These are phyloP conservation scores for Aurelia sp. DNA, from an alignment of 30 jellyfish, hydroid and myxozoan genomes.

Conservation along the genomic window DNA sequence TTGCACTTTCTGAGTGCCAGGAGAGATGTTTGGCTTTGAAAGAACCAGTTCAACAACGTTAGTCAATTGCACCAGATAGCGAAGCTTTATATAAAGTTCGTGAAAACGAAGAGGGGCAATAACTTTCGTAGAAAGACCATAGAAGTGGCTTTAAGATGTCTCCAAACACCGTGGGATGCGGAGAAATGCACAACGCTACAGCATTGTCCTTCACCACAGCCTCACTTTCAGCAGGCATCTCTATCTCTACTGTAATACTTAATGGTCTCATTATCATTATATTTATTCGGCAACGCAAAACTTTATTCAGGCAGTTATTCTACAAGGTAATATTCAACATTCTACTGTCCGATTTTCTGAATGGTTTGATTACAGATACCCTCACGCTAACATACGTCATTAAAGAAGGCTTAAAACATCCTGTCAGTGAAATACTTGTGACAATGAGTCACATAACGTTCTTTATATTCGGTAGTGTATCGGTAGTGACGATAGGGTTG, in stretches of 20 bases:
- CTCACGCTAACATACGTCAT: conserved; percentile 46
- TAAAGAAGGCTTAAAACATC: conserved; percentile 55
- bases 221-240: conserved; percentile 32
- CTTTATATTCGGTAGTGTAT: conserved; percentile 65
- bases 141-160: conserved; percentile 13
- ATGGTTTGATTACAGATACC: conserved; percentile 63
- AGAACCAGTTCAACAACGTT: too few relatives aligned
- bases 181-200: conserved; percentile 20
- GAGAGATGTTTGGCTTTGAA: too few relatives aligned
- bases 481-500: conserved; percentile 64
- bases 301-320: conserved; percentile 28
- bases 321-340: conserved; percentile 67
- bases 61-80: too few relatives aligned
- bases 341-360: conserved; percentile 48
- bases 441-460: conserved; percentile 50
- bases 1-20: too few relatives aligned
- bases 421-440: conserved; percentile 26
- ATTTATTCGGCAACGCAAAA: conserved; percentile 32
- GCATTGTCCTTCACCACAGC: conserved; percentile 59
- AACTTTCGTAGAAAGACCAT: too few relatives aligned
- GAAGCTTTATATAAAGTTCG: too few relatives aligned
- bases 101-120: too few relatives aligned
- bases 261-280: conserved; percentile 43
- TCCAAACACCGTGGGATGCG: conserved; percentile 50
- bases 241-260: conserved; percentile 26